phyloP scores from a whole-genome alignment of 2,888 invertebrate species.

The Microplitis deprimator region DNA sequence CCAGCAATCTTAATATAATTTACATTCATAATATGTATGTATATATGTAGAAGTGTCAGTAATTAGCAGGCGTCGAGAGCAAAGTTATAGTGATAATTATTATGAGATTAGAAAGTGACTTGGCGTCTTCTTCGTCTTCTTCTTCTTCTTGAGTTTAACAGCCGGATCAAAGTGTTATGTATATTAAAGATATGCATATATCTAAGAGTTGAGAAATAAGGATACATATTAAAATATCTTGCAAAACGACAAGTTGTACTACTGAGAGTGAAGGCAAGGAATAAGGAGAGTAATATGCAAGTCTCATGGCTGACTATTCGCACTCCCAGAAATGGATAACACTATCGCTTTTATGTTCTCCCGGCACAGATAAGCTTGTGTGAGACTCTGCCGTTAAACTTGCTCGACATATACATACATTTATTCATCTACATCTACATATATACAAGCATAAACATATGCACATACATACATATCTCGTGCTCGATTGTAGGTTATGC shows the following conservation, averaged over 20 bases:
- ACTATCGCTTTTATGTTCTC: slow-evolving; percentile 40
- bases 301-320: slow-evolving; percentile 6
- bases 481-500: slow-evolving; percentile 30
- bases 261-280: neutral
- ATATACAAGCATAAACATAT: neutral
- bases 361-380: slow-evolving; percentile 28
- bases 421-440: neutral
- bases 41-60: neutral
- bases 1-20: neutral
- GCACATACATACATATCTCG: neutral
- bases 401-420: neutral
- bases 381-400: neutral
- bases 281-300: neutral
- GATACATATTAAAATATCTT: neutral
- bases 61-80: neutral
- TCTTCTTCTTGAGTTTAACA: neutral
- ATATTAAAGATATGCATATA: neutral
- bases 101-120: slow-evolving; percentile 24
- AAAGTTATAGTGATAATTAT: neutral
- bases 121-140: neutral
- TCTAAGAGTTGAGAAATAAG: neutral
- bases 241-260: neutral
- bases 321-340: slow-evolving; percentile 36
- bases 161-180: slow-evolving; percentile 1
- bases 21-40: neutral